Evolutionary conservation across 35 echinoderm and acorn worm genomes (phyloP), one percentile per base, ranked within the genome.

Genomic region (Acanthaster planci): DNA sequence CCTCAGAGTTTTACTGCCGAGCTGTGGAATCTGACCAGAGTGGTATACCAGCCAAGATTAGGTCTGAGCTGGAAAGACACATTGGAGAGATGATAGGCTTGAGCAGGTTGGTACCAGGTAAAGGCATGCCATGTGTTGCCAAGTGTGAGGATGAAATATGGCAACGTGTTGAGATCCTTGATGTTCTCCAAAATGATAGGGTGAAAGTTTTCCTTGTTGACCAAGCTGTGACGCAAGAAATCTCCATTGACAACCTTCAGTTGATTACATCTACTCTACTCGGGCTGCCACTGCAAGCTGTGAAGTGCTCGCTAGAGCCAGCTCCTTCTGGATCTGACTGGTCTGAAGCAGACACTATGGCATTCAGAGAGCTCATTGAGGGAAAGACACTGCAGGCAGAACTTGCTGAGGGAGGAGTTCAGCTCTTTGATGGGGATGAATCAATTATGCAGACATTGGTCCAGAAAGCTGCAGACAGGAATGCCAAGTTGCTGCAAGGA

Each of bases 51-150:
- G 64, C 26, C 26, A 72, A 19, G 18, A 72, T 72, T 26, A 35
- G 2, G 23, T 72, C 64, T 72, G 34, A 72, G 64, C 22, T 72
- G 34, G 64, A 72, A 26, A 16, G 34, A 72, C 64, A 29, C 30
- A 23, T 72, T 26, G 26, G 34, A 72, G 64, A 72, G 64, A 31
- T 72, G 26, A 72, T 72, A 31, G 81, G 81, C 31, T 34, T 27
- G 16, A 44, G 39, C 81, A 57, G 81, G 38, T 32, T 83, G 27
- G 81, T 57, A 16, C 81, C 81, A 8, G 53, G 34, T 12, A 83
- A 58, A 38, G 81, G 81, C 38, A 83, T 83, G 81, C 81, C 81
- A 1, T 83, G 81, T 26, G 35, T 83, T 17, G 81, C 81, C 30
- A 83, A 16, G 54, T 35, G 54, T 38, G 56, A 83, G 44, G 51